phyloP scores from a whole-genome alignment of 2,797 vertebrate species.

The Premnoplex brunnescens region DNA sequence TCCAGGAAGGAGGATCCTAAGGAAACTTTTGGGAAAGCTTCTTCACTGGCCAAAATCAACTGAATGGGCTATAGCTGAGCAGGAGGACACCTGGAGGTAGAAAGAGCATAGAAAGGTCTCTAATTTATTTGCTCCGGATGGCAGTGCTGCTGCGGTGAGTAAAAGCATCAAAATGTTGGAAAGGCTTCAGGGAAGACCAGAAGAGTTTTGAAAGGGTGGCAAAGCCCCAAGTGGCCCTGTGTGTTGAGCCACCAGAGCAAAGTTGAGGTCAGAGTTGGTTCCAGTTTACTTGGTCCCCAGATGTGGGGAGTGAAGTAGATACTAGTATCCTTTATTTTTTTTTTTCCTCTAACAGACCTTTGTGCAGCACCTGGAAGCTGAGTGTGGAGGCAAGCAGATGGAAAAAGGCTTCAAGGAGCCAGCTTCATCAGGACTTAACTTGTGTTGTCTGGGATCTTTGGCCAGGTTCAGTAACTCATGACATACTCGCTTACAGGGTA shows the following conservation, averaged over 20 bases:
- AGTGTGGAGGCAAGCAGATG: neutral
- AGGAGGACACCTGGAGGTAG: neutral
- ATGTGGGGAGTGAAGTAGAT: neutral
- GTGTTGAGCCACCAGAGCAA: neutral
- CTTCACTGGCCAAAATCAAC: neutral
- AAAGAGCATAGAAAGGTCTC: neutral
- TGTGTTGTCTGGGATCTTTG: neutral
- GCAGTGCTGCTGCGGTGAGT: neutral
- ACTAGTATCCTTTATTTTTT: too few relatives aligned
- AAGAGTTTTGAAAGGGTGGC: neutral
- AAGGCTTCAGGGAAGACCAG: neutral
- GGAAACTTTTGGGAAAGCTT: neutral
- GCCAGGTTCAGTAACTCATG: neutral
- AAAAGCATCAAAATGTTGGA: neutral
- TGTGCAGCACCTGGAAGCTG: neutral
- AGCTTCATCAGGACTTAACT: neutral
- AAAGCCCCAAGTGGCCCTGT: neutral
- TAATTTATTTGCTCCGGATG: neutral
- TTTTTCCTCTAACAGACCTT: neutral
- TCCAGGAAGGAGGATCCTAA: neutral
- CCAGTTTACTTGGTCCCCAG: too few relatives aligned
- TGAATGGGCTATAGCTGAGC: neutral
- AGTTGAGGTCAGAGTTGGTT: neutral
- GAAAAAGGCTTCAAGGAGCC: neutral
- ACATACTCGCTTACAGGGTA: neutral